Percentiles rank a stretch among this genome's conserved stretches.
Conservation (phyloP, 2,113 vertebrate species). For the Rhabdomys dilectus region DNA sequence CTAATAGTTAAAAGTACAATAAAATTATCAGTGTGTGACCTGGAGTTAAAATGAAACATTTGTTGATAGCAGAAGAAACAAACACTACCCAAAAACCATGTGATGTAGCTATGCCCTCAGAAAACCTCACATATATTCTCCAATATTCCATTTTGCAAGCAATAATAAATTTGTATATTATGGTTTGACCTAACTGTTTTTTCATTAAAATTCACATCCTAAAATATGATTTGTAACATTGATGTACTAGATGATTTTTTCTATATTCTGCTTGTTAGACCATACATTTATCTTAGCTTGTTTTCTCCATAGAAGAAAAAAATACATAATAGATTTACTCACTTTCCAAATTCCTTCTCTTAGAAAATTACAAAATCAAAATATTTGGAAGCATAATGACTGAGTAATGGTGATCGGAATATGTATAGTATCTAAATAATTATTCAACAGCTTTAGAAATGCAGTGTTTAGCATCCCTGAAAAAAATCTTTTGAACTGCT, state of each 20-base stretch:
- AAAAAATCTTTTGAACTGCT: background rate
- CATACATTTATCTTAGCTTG: background rate
- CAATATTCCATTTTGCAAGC: background rate
- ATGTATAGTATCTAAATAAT: background rate
- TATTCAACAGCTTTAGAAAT: background rate
- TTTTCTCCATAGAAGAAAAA: background rate
- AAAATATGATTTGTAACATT: background rate
- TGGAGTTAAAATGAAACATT: slow-evolving; percentile 11
- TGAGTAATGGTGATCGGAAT: background rate
- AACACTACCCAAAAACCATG: too few relatives aligned
- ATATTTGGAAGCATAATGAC: background rate
- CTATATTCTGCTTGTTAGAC: background rate
- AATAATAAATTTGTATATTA: background rate
- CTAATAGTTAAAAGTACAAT: slow-evolving; percentile 26
- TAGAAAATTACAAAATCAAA: background rate
- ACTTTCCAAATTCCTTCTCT: background rate
- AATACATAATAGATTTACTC: accelerated
- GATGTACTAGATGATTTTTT: background rate
- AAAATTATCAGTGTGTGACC: background rate
- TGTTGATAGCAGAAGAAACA: background rate
- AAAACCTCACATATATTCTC: background rate
- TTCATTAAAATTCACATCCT: background rate
- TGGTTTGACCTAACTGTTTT: background rate
- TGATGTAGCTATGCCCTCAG: background rate
- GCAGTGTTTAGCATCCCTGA: background rate